These are phyloP conservation scores for Hemiprocne comata DNA, from an alignment of 2,113 vertebrate species.

Conservation along the genomic window DNA sequence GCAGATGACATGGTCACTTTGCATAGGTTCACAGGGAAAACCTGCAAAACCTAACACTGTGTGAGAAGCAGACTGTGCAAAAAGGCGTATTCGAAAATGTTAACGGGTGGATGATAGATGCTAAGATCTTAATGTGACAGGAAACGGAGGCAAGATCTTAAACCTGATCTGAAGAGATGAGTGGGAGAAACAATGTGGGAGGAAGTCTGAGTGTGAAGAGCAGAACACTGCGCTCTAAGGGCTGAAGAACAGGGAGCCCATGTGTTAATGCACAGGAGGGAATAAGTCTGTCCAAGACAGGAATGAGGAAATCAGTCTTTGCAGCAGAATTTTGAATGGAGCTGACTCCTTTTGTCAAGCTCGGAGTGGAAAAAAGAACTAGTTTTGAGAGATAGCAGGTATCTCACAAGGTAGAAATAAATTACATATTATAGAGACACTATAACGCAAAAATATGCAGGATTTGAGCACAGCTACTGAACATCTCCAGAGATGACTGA, in stretches of 20 bases:
- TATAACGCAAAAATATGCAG: neutral
- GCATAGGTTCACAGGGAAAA: neutral
- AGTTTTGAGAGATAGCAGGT: neutral
- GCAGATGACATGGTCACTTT: neutral
- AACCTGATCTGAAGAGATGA: neutral
- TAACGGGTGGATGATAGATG: neutral
- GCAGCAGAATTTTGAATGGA: neutral
- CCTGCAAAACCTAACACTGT: neutral
- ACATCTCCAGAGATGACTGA: neutral
- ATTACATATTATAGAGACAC: neutral
- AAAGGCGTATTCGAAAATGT: neutral
- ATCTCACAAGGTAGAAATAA: neutral
- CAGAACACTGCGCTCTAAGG: neutral
- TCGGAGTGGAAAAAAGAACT: neutral
- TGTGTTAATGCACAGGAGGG: neutral
- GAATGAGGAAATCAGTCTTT: neutral
- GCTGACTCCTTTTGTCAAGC: neutral
- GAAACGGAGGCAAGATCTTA: neutral
- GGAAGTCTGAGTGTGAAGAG: slow-evolving; percentile 6
- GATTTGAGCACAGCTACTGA: neutral
- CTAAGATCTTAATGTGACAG: neutral
- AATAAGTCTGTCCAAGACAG: neutral
- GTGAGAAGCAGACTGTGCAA: neutral
- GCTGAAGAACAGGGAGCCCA: neutral
- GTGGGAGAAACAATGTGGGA: neutral